Evolutionary conservation across 2,797 vertebrate genomes (phyloP), one percentile per base, ranked within the genome.

Genomic region (Acomys russatus): DNA sequence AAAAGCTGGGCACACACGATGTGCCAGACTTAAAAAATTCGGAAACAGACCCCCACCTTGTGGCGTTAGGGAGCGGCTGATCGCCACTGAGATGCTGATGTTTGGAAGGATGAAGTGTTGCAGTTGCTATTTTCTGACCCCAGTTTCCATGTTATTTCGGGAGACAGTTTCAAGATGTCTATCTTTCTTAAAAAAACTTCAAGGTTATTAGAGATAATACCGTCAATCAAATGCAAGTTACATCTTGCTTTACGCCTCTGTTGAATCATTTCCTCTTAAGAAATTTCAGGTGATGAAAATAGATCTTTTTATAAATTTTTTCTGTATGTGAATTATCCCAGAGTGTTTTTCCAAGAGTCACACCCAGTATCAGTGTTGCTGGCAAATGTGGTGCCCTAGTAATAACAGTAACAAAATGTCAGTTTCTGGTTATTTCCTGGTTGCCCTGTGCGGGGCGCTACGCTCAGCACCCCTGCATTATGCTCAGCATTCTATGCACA

Each of bases 191-290:
- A 18, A 73, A n/a, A 92, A 54, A 87, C 70, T 79, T 9, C 74
- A 33, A 35, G 30, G 49, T 83, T 78, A 38, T 23, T 95, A 83
- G 64, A 92, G 49, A 38, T 64, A 88, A 88, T 38, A 23, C 22
- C 91, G 64, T 49, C 28, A 88, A 71, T 59, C 33, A 88, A 83
- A 74, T 59, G 33, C 56, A 85, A 6, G 73, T 74, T 83, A 18
- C n/a, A n/a, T 14, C 9, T 90, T 78, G 33, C 54, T 94, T 78
- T 56, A 64, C 73, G 33, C 77, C 30, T 79, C 28, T 66, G 8
- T 68, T 87, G 30, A 77, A 93, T 71, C 88, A 79, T 88, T 88
- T 92, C 20, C 56, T 79, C 90, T n/a, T 30, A 83, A 93, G 77
- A 71, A 44, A 74, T 80, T 66, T 88, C 49, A n/a, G 68, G 38